A percentile compares a stretch with the other conserved stretches of the same genome.
Conservation (phyloP, 1,140 invertebrate species). For the Drosophila chauvacae region DNA sequence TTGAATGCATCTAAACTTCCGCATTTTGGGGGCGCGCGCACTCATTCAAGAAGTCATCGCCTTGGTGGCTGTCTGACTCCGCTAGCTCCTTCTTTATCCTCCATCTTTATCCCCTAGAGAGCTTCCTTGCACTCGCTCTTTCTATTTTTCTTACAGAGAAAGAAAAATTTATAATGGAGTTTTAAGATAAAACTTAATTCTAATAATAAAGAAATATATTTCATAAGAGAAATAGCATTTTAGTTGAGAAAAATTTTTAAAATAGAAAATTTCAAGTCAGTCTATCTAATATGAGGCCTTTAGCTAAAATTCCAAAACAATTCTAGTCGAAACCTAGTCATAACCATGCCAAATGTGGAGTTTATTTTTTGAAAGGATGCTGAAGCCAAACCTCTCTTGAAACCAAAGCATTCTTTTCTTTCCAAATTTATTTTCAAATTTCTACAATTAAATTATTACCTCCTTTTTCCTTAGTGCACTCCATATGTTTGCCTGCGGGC, state of each 20-base stretch:
- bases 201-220: background rate
- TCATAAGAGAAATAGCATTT: background rate
- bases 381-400: too few species aligned
- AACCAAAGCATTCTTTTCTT: background rate
- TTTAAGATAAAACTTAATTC: too few species aligned
- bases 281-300: background rate
- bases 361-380: background rate
- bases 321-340: background rate
- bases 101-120: constrained; percentile 10
- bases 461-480: background rate
- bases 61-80: constrained; percentile 17
- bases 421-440: background rate
- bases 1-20: constrained; percentile 64
- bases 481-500: constrained; percentile 53
- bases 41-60: constrained; percentile 59
- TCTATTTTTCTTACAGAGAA: constrained; percentile 2
- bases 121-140: constrained; percentile 16
- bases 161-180: background rate
- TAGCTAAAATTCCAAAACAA: background rate
- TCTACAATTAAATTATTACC: background rate
- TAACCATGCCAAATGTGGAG: background rate
- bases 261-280: too few species aligned
- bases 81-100: constrained; percentile 47
- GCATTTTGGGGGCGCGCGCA: constrained; percentile 68
- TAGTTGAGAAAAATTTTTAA: too few species aligned